Percentiles rank a stretch among this genome's conserved stretches.
Conservation (phyloP, 2,888 invertebrate genomes). For the Agonum fuliginosum region DNA sequence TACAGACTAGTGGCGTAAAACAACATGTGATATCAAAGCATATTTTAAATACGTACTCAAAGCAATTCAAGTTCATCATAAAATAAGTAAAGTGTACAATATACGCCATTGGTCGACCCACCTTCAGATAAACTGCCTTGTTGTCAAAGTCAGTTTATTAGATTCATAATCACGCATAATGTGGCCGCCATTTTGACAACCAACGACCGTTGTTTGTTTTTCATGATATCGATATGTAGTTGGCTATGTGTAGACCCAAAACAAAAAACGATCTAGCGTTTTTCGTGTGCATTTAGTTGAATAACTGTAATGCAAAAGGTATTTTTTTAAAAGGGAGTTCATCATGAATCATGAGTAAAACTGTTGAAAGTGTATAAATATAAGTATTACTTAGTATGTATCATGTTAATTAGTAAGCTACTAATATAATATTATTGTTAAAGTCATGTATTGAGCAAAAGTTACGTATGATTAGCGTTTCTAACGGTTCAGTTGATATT, state of each 20-base stretch:
- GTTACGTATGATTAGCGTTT: conserved; percentile 2
- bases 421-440: conserved; percentile 13
- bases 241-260: not conserved
- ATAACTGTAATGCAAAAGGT: conserved; percentile 50
- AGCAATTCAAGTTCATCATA: conserved; percentile 30
- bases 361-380: conserved; percentile 51
- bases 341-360: conserved; percentile 47
- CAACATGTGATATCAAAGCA: conserved; percentile 40
- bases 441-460: not conserved
- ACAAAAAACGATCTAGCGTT: conserved; percentile 1
- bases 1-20: not conserved
- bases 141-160: not conserved
- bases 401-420: conserved; percentile 11
- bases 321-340: conserved; percentile 55
- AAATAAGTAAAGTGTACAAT: not conserved
- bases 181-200: conserved; percentile 1
- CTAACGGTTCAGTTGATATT: not conserved
- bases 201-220: not conserved
- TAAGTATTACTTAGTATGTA: conserved; percentile 57
- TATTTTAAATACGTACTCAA: conserved; percentile 50
- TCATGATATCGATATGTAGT: not conserved
- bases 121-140: not conserved
- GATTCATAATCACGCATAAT: conserved; percentile 5
- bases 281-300: conserved; percentile 47
- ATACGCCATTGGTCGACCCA: conserved; percentile 35